Base-by-base conservation (phyloP, 1,140 invertebrate genomes). In the Drosophila ironensis region DNA sequence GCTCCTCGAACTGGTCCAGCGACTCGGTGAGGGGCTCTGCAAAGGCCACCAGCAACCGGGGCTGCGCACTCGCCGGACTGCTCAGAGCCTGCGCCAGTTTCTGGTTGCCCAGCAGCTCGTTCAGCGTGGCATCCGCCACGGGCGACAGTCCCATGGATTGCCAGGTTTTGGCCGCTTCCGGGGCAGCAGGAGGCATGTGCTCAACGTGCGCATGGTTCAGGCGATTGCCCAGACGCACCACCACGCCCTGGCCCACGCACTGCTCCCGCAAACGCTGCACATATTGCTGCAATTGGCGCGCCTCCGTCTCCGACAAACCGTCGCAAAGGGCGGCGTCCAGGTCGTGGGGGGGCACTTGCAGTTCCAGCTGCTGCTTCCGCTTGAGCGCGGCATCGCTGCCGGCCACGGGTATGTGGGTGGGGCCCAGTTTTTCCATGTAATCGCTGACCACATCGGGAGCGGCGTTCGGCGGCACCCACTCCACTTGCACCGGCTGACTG, bases 331-430 rank as follows among this genome's bases (percentile, higher is more conserved):
- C 75, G 3, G 91, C 91, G 89, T 95, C 93, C 41, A 96, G 93
- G 88, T 97, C 96, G 86, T 96, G 95, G 3, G 95, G 91, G 4
- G 95, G 95, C 25, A 97, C 91, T 90, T 97, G 96, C 59, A 95
- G 94, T 80, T 96, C 93, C 2, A 97, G 91, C 52, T 95, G 93
- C 45, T 94, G 94, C 70, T 94, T 94, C 17, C 96, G 91, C 45
- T 93, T 92, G 24, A 91, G 90, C 1, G 95, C 95, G 30, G 95
- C 95, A 50, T 92, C 91, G 25, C 94, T 94, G 5, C 95, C 95
- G 46, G 93, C 94, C 37, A 97, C 94, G 4, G 95, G 95, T 35
- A 95, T 92, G 78, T 94, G 91, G 1, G 93, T 91, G 1, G 91
- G 72, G 2, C 95, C 95, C 63, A 96, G 90, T 50, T 94, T 84